Percentiles rank a stretch among this genome's conserved stretches.
These are phyloP conservation scores for Sminthopsis crassicaudata DNA, from an alignment of 2,113 vertebrate genomes.

Conservation along the genomic window DNA sequence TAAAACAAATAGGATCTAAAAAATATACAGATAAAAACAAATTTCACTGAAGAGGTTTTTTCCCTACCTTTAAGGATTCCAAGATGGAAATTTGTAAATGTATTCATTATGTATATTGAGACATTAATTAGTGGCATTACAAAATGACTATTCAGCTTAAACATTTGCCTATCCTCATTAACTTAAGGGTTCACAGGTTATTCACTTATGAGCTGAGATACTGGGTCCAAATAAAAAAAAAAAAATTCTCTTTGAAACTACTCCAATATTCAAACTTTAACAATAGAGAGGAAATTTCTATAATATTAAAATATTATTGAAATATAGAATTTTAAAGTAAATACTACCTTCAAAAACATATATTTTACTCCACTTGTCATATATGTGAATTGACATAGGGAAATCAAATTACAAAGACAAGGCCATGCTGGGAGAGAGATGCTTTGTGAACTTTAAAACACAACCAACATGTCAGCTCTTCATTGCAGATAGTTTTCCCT, in stretches of 20 bases:
- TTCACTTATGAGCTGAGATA: neutral
- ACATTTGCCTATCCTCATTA: neutral
- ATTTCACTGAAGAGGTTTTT: neutral
- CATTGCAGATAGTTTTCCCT: neutral
- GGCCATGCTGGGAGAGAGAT: neutral
- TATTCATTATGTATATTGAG: neutral
- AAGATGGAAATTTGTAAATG: neutral
- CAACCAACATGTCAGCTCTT: neutral
- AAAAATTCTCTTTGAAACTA: neutral
- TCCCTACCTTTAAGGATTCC: neutral
- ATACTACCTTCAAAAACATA: neutral
- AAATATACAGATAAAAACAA: neutral
- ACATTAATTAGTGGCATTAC: neutral
- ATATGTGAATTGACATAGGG: neutral
- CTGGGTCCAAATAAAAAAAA: neutral
- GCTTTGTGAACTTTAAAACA: neutral
- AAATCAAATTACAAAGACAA: neutral
- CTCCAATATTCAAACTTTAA: neutral
- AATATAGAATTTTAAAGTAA: neutral
- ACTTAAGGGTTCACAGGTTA: neutral
- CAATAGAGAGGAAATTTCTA: neutral
- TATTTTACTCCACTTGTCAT: neutral
- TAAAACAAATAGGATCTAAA: neutral
- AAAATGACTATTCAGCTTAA: neutral
- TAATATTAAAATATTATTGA: neutral